phyloP scores from a whole-genome alignment of 2,113 vertebrate genomes.

The Sminthopsis crassicaudata region DNA sequence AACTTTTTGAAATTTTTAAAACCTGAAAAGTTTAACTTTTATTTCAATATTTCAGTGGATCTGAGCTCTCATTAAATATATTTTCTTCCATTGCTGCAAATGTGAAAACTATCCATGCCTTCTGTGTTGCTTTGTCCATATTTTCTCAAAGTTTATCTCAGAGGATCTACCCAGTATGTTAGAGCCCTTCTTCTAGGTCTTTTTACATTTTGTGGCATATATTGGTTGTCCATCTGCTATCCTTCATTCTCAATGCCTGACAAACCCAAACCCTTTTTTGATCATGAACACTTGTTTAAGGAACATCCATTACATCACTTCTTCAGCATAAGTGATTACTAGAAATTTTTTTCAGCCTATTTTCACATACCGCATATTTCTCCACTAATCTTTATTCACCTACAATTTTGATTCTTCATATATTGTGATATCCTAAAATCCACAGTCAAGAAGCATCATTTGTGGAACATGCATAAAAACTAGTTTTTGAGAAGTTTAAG shows the following conservation, averaged over 20 bases:
- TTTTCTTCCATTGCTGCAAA: neutral
- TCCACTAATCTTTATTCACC: neutral
- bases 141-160: neutral
- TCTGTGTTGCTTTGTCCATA: neutral
- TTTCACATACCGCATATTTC: neutral
- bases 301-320: neutral
- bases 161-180: neutral
- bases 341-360: neutral
- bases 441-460: neutral
- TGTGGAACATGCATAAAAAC: neutral
- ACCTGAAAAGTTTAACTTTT: slow-evolving; percentile 25
- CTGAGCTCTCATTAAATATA: neutral
- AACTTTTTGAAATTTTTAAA: slow-evolving; percentile 35
- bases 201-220: neutral
- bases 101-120: neutral
- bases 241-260: neutral
- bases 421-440: neutral
- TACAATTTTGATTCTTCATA: neutral
- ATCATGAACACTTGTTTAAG: neutral
- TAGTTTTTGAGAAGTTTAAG: neutral
- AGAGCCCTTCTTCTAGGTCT: neutral
- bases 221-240: neutral
- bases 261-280: neutral
- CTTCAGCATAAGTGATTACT: neutral
- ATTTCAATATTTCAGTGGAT: neutral